Evolutionary conservation across 2,888 invertebrate species (phyloP), one percentile per base, ranked within the genome.

Genomic region (Coenonympha glycerion): DNA sequence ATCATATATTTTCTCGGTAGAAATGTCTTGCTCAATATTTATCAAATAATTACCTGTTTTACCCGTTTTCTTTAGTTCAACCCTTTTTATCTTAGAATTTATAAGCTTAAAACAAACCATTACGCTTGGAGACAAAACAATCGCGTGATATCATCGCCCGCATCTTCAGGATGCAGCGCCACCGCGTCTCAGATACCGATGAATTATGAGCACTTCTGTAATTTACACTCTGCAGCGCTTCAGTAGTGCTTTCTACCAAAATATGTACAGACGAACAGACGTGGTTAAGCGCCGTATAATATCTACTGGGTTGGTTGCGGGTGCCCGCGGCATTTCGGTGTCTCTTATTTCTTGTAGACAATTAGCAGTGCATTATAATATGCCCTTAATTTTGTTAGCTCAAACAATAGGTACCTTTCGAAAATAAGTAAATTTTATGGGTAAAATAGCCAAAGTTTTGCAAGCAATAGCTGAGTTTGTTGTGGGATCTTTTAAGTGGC

Each of bases 201-300:
- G 79, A 83, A 68, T 81, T 79, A 83, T 79, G 78, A 77, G 71
- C 68, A 66, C 68, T 72, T 68, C 64, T 69, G 44, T 39, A 44
- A 45, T 71, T 71, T 69, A 69, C 69, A 71, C 68, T 67, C 56
- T 73, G 71, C 69, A 66, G 71, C 71, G 69, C 73, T 58, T 56
- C 50, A 47, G 11, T 18, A 46, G 49, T 37, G 48, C 47, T 46
- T 48, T 28, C 6, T 30, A 15, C n/a, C 16, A 3, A 19, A n/a
- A 16, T 21, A 45, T 47, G 15, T 15, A 19, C 21, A 47, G 15
- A 28, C 6, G 28, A 21, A 21, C 16, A 34, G 24, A 30, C 21
- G 36, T 26, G 6, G 16, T 53, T 30, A 40, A 46, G 48, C 48
- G 44, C 47, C 48, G 30, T 36, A 34, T 16, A 47, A 39, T 26